Evolutionary conservation across 2,888 invertebrate species (phyloP), one percentile per base, ranked within the genome.

Genomic region (Gerosis bhagava): DNA sequence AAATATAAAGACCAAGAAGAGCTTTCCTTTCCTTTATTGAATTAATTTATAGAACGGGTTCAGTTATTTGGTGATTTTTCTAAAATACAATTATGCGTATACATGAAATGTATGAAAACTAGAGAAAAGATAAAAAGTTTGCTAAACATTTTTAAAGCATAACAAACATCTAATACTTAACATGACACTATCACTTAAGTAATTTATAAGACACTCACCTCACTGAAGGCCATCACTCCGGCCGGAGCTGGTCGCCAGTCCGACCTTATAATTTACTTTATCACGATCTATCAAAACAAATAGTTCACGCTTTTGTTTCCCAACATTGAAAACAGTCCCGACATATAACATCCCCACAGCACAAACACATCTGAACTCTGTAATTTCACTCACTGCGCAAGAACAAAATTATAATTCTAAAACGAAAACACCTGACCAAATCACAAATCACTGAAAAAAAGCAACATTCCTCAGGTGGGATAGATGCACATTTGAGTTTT

Each of bases 161-260:
- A 34, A 45, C 50, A 50, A 51, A 47, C 29, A 43, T 25, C 6
- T 34, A 52, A 40, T 48, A 35, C 13, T 45, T 50, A 32, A 12
- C 13, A 11, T 39, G 25, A 25, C 17, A 39, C 11, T 46, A 26
- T 26, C 19, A 46, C 21, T 26, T 12, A 37, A 24, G 21, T 35
- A 43, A 58, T 51, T 55, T 47, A 50, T 49, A 57, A 67, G 60
- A 65, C 61, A 87, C 91, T 91, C 81, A 93, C 93, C 93, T 94
- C 93, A 92, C 93, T 93, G 92, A 93, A 93, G 93, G 93, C 93
- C 93, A 93, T 93, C 77, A 89, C 90, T 92, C 90, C 77, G 87
- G 84, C 89, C 86, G 89, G 81, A 83, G 79, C 79, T 88, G 81
- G 81, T 84, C 80, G 83, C 82, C 83, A 83, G 76, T 82, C 83